These are phyloP conservation scores for Melipona bicolor DNA, from an alignment of 2,888 invertebrate genomes.

Conservation along the genomic window DNA sequence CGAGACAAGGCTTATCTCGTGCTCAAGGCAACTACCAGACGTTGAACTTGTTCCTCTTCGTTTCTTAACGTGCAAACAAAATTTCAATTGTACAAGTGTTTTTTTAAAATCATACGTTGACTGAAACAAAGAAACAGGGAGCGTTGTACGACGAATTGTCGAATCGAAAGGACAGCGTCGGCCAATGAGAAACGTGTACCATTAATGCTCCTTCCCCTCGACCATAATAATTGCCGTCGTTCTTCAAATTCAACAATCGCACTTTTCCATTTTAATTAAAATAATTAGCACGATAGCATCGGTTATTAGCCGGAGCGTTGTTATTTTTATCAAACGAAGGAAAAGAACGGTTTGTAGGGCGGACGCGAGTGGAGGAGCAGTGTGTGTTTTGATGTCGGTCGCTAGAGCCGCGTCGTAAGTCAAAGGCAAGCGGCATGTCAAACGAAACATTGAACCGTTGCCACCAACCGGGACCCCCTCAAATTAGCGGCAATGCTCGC, in stretches of 20 bases:
- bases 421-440: conserved; percentile 64
- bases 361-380: background rate
- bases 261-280: conserved; percentile 52
- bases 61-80: background rate
- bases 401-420: conserved; percentile 49
- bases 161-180: background rate
- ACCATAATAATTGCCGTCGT: conserved; percentile 20
- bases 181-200: conserved; percentile 14
- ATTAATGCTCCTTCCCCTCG: conserved; percentile 8
- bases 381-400: conserved; percentile 47
- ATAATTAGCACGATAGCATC: conserved; percentile 43
- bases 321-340: conserved; percentile 36
- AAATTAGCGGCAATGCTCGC: conserved; percentile 69
- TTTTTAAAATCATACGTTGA: background rate
- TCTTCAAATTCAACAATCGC: conserved; percentile 27
- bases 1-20: background rate
- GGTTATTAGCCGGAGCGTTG: conserved; percentile 27
- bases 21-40: background rate
- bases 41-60: background rate
- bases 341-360: background rate
- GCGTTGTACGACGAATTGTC: background rate
- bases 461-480: conserved; percentile 60
- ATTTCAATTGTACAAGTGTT: background rate
- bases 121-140: background rate
- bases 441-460: conserved; percentile 65